Percentiles rank a stretch among this genome's conserved stretches.
Evolutionary conservation across 2,113 vertebrate species (phyloP).

Genomic region (Rhinoderma darwinii): DNA sequence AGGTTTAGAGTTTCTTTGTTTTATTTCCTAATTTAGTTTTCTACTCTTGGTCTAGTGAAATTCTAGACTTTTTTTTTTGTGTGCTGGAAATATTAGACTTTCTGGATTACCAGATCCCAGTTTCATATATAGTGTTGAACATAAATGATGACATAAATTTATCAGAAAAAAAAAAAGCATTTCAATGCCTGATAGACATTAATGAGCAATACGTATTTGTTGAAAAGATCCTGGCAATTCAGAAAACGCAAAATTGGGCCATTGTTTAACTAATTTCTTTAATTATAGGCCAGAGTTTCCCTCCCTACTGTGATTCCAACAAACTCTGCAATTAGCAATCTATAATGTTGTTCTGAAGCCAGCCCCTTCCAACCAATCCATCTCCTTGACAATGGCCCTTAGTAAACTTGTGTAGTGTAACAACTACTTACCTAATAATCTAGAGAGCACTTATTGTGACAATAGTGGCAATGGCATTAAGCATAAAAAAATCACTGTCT

Average conservation of each 20-base stretch:
- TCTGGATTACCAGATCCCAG: background rate
- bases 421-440: constrained; percentile 17
- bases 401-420: constrained; percentile 30
- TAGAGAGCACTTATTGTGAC: background rate
- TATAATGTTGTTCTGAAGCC: constrained; percentile 12
- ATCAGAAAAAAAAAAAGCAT: background rate
- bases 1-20: no score
- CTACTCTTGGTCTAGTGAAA: no score
- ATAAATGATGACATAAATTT: background rate
- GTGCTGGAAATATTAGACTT: background rate
- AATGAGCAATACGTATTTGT: background rate
- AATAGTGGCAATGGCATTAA: background rate
- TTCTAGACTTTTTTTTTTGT: no score
- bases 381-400: constrained; percentile 41
- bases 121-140: background rate
- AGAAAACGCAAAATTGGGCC: constrained; percentile 65
- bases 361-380: constrained; percentile 38
- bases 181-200: background rate
- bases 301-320: constrained; percentile 57
- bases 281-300: constrained; percentile 69
- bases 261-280: constrained; percentile 67
- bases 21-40: no score
- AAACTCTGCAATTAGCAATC: constrained; percentile 63
- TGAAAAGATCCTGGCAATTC: constrained; percentile 55
- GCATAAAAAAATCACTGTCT: background rate